Base-by-base conservation (phyloP, 2,113 vertebrate genomes). In the Phycodurus eques region DNA sequence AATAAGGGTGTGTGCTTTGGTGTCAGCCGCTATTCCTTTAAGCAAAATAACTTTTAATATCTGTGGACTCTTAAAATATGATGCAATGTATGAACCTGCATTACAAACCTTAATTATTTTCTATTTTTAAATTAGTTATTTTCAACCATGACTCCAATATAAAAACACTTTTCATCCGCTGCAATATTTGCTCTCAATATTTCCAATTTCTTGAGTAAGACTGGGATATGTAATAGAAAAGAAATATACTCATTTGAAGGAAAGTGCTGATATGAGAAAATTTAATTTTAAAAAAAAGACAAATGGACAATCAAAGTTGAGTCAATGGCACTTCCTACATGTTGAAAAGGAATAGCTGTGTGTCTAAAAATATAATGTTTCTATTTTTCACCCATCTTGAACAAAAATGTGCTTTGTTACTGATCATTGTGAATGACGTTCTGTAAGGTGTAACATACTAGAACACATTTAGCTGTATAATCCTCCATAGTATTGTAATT, bases 401-500 rank as follows among this genome's bases (percentile, higher is more conserved):
- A 53, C 49, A 19, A 10, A 8, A 56, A 8, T 56, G 53, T n/a
- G 53, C 7, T 56, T 56, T 56, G n/a, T 22, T 53, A 53, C 49
- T 53, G 49, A 53, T 53, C 15, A 64, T 19, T 47, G 1, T 27
- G 31, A 2, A 60, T 68, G 35, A 39, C 35, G 35, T 53, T 1
- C 10, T 13, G 12, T 46, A 2, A 46, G 1, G 11, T 3, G 1
- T 42, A 12, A 72, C 46, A n/a, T 8, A 70, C 49, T 19, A 39
- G 10, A 69, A 27, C 53, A 72, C 39, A 62, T 61, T 57, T n/a
- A n/a, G 33, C 63, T 57, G 27, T 60, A 64, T 61, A 64, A 33
- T n/a, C 19, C 14, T 8, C 44, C 66, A 79, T 75, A 2, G 2
- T 46, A 74, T 63, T 47, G 70, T 70, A 85, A 87, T 75, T 43